Evolutionary conservation across 2,113 vertebrate species (phyloP).

Genomic region (Epinephelus fuscoguttatus): DNA sequence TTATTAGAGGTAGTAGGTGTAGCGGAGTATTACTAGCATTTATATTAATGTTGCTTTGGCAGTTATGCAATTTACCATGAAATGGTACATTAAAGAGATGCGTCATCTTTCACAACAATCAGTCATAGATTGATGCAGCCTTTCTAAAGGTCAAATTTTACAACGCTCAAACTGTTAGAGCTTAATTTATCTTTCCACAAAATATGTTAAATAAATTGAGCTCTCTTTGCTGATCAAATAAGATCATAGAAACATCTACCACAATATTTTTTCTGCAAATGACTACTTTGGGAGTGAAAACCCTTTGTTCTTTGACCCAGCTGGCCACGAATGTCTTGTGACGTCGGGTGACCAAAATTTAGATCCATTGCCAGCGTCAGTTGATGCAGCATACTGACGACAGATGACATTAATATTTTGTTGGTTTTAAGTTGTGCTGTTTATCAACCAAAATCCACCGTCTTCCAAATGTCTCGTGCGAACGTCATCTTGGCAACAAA

Average conservation of each 20-base stretch:
- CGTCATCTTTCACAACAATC: not conserved
- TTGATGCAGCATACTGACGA: no score
- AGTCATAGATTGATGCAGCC: not conserved
- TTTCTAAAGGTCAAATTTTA: not conserved
- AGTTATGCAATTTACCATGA: not conserved
- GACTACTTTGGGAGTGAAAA: no score
- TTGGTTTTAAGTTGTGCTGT: no score
- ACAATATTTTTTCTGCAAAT: no score
- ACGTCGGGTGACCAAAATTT: no score
- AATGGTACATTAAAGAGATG: not conserved
- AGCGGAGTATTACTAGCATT: not conserved
- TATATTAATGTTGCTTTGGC: not conserved
- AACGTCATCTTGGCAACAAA: no score
- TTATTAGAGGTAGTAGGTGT: not conserved
- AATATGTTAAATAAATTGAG: not conserved
- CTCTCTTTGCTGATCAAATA: not conserved
- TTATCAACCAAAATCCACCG: no score
- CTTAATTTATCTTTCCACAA: not conserved
- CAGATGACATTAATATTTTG: no score
- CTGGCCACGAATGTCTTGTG: no score
- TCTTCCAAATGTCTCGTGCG: no score
- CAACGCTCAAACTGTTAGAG: not conserved
- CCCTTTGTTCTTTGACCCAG: no score
- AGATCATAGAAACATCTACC: not conserved
- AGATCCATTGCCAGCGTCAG: no score